These are phyloP conservation scores for Sitobion miscanthi DNA, from an alignment of 1,140 invertebrate genomes.

Conservation along the genomic window DNA sequence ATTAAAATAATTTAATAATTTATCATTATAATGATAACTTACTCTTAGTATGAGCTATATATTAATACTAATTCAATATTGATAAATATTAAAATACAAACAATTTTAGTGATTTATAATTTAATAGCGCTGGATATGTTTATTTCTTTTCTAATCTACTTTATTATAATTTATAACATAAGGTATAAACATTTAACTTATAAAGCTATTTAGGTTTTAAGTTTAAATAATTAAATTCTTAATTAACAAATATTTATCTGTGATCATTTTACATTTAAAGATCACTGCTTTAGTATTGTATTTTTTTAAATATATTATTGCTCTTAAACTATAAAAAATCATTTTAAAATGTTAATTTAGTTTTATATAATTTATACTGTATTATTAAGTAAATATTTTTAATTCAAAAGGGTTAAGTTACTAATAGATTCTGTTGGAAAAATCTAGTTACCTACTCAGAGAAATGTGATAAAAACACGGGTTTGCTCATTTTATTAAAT, in stretches of 20 bases:
- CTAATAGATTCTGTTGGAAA: conserved; percentile 47
- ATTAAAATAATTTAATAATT: neutral
- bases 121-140: neutral
- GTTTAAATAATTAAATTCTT: neutral
- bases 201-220: conserved; percentile 12
- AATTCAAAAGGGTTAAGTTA: conserved; percentile 51
- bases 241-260: conserved; percentile 39
- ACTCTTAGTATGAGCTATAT: neutral
- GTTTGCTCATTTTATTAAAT: conserved; percentile 54
- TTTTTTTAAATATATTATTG: conserved; percentile 14
- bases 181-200: neutral
- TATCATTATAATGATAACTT: neutral
- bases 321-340: neutral
- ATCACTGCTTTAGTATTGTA: conserved; percentile 39
- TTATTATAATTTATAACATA: neutral
- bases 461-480: conserved; percentile 54
- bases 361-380: conserved; percentile 9
- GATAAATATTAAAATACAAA: neutral
- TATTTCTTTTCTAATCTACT: neutral
- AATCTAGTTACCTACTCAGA: conserved; percentile 53
- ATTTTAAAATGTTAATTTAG: conserved; percentile 44
- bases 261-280: conserved; percentile 42
- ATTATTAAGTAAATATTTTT: conserved; percentile 41
- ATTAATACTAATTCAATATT: conserved; percentile 12
- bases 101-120: neutral